Conservation (phyloP, 2,113 vertebrate genomes). For the Crypturellus undulatus region DNA sequence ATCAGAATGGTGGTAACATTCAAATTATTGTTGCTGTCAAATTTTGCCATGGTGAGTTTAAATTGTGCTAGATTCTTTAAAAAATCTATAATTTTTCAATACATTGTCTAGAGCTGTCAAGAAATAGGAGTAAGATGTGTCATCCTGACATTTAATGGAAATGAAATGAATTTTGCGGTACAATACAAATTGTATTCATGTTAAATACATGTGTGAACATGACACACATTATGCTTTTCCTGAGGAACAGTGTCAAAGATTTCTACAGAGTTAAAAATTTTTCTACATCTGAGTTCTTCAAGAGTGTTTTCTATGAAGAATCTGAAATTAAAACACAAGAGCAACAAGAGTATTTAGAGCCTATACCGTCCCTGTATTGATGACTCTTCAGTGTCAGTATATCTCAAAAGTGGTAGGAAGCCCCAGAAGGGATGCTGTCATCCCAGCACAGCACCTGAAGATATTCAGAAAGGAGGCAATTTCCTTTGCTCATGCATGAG, state of each 20-base stretch:
- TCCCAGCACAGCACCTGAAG: not conserved
- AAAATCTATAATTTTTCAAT: conserved; percentile 18
- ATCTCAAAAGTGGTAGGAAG: not conserved
- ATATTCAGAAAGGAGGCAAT: not conserved
- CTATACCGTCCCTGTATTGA: not conserved
- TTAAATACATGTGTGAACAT: not conserved
- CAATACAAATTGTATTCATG: not conserved
- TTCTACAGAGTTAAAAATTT: not conserved
- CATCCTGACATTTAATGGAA: not conserved
- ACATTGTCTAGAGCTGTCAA: not conserved
- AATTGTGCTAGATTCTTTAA: not conserved
- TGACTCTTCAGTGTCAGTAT: not conserved
- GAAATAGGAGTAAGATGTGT: not conserved
- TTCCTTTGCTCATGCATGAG: not conserved
- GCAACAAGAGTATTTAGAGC: not conserved
- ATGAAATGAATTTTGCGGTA: not conserved
- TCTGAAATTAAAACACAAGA: not conserved
- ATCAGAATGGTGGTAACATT: conserved; percentile 7
- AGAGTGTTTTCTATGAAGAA: not conserved
- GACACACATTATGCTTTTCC: not conserved
- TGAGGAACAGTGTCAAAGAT: not conserved
- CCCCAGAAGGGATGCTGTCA: not conserved
- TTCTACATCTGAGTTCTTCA: not conserved
- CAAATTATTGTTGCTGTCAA: not conserved
- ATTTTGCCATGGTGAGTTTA: not conserved